These are phyloP conservation scores for Acanthacorydalis orientalis DNA, from an alignment of 2,888 invertebrate genomes.

Conservation along the genomic window DNA sequence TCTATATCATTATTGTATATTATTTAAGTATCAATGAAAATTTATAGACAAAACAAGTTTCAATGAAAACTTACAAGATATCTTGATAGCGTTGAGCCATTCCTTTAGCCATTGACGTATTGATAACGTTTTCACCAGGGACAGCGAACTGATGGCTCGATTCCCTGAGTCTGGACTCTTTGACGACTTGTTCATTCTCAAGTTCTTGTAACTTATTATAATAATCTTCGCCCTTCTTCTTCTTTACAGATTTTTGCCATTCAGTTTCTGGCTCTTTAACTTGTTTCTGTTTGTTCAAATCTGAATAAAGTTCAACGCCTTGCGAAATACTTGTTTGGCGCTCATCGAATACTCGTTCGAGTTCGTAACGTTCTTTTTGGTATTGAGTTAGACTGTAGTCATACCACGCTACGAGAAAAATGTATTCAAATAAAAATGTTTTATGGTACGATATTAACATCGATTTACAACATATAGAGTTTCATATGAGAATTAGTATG, in stretches of 20 bases:
- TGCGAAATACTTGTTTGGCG: slow-evolving; percentile 53
- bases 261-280: slow-evolving; percentile 60
- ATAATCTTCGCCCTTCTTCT: slow-evolving; percentile 63
- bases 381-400: slow-evolving; percentile 73
- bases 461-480: too few species aligned
- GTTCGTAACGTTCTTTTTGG: slow-evolving; percentile 62
- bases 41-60: not conserved
- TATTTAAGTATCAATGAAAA: not conserved
- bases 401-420: slow-evolving; percentile 63
- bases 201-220: slow-evolving; percentile 66
- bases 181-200: slow-evolving; percentile 70
- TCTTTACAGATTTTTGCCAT: slow-evolving; percentile 73
- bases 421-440: not conserved
- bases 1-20: slow-evolving; percentile 7
- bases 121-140: slow-evolving; percentile 66
- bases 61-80: slow-evolving; percentile 50
- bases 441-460: too few species aligned
- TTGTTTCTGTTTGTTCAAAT: slow-evolving; percentile 37
- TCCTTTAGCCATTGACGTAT: slow-evolving; percentile 60
- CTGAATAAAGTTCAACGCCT: slow-evolving; percentile 32
- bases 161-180: slow-evolving; percentile 64
- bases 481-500: not conserved
- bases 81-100: slow-evolving; percentile 80
- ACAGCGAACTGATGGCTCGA: slow-evolving; percentile 66
- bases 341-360: slow-evolving; percentile 79